phyloP scores from a whole-genome alignment of 2,888 invertebrate species.

The Pseudococcus jackbeardsleyi region DNA sequence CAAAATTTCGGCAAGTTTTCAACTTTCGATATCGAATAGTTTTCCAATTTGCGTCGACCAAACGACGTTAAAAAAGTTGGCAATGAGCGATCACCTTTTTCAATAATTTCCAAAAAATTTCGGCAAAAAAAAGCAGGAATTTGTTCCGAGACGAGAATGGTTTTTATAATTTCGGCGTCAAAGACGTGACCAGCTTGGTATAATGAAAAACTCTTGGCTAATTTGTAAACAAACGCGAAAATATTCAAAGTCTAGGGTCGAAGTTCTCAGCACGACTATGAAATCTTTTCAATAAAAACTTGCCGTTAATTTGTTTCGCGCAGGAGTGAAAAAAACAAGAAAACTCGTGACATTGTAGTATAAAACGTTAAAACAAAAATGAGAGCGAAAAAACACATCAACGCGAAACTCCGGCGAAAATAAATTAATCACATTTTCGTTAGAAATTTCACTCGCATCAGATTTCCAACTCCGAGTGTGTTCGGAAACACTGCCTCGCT shows the following conservation, averaged over 20 bases:
- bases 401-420: neutral
- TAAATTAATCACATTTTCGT: slow-evolving; percentile 15
- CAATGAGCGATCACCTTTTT: neutral
- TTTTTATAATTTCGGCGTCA: too few relatives aligned
- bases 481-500: neutral
- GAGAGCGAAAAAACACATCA: neutral
- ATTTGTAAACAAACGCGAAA: slow-evolving; percentile 12
- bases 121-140: neutral
- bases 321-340: neutral
- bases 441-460: neutral
- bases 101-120: neutral
- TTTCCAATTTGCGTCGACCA: neutral
- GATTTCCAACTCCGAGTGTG: neutral
- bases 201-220: neutral
- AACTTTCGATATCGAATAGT: neutral
- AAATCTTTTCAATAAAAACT: slow-evolving; percentile 19
- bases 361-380: neutral
- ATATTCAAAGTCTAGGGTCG: slow-evolving; percentile 11
- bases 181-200: neutral
- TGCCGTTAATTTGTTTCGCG: neutral
- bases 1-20: neutral
- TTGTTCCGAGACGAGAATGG: neutral
- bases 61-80: neutral
- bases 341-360: neutral
- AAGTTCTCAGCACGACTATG: neutral